These are phyloP conservation scores for Drosophila diplacantha DNA, from an alignment of 2,888 invertebrate genomes.

Conservation along the genomic window DNA sequence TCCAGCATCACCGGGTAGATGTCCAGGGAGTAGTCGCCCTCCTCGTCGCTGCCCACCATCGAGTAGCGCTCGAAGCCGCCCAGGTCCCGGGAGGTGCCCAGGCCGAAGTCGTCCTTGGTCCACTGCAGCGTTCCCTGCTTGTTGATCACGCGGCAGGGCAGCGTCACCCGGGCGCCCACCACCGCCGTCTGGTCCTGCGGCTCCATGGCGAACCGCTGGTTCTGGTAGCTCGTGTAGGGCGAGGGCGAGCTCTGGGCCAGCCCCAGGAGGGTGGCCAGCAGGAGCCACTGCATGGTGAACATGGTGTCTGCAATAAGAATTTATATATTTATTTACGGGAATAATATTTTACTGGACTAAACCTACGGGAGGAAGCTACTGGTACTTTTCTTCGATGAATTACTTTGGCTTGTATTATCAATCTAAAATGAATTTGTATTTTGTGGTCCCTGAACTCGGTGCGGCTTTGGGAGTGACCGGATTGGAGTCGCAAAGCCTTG, in stretches of 20 bases:
- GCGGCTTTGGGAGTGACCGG: constrained; percentile 13
- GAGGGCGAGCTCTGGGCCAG: constrained; percentile 52
- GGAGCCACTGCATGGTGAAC: constrained; percentile 16
- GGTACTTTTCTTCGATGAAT: too few species aligned
- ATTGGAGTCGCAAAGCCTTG: constrained; percentile 7
- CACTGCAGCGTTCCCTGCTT: constrained; percentile 95
- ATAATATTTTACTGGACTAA: too few species aligned
- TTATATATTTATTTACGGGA: too few species aligned
- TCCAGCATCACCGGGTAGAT: constrained; percentile 93
- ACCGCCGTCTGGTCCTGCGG: constrained; percentile 94
- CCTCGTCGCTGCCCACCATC: constrained; percentile 97
- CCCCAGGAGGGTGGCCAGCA: constrained; percentile 6
- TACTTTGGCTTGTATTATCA: too few species aligned
- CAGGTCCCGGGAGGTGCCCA: constrained; percentile 92
- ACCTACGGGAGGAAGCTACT: too few species aligned
- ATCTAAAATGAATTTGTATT: background rate
- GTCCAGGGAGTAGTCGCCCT: constrained; percentile 93
- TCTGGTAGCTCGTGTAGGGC: constrained; percentile 74
- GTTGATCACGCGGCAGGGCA: constrained; percentile 93
- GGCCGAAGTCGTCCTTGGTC: constrained; percentile 97
- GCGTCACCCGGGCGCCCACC: constrained; percentile 90
- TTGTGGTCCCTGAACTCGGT: constrained; percentile 17
- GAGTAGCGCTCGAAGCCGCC: constrained; percentile 94
- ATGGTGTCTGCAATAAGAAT: too few species aligned
- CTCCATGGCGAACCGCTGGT: constrained; percentile 93